These are phyloP conservation scores for Acronicta leporina DNA, from an alignment of 2,888 invertebrate genomes.

Conservation along the genomic window DNA sequence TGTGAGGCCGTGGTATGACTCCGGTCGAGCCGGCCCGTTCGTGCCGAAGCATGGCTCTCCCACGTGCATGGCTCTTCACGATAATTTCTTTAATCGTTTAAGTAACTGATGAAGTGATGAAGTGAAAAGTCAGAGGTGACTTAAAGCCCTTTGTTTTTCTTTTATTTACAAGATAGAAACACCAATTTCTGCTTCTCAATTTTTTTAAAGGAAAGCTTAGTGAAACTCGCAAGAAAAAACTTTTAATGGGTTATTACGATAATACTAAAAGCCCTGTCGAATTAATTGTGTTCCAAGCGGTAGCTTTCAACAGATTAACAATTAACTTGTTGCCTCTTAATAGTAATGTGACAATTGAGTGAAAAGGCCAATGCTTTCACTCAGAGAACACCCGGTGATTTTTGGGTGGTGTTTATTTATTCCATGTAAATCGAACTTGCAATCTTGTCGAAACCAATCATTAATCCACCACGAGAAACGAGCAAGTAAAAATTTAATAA, in stretches of 20 bases:
- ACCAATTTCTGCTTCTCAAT: constrained; percentile 2
- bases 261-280: constrained; percentile 63
- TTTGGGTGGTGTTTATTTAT: background rate
- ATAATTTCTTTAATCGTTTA: too few relatives aligned
- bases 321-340: constrained; percentile 51
- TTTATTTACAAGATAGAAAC: background rate
- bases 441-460: background rate
- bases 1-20: too few relatives aligned
- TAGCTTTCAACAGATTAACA: constrained; percentile 51
- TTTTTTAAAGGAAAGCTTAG: constrained; percentile 5
- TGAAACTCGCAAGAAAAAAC: constrained; percentile 22
- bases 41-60: too few relatives aligned
- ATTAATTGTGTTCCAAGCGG: constrained; percentile 62
- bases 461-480: too few relatives aligned
- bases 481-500: too few relatives aligned
- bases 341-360: constrained; percentile 43
- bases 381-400: background rate
- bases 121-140: too few relatives aligned
- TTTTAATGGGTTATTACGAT: constrained; percentile 45
- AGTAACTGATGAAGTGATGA: too few relatives aligned
- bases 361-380: constrained; percentile 5
- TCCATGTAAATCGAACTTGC: background rate
- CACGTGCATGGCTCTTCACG: too few relatives aligned
- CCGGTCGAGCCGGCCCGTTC: too few relatives aligned
- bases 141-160: too few relatives aligned